Percentiles rank a stretch among this genome's conserved stretches.
These are phyloP conservation scores for Suillia variegata DNA, from an alignment of 2,888 invertebrate species.

Conservation along the genomic window DNA sequence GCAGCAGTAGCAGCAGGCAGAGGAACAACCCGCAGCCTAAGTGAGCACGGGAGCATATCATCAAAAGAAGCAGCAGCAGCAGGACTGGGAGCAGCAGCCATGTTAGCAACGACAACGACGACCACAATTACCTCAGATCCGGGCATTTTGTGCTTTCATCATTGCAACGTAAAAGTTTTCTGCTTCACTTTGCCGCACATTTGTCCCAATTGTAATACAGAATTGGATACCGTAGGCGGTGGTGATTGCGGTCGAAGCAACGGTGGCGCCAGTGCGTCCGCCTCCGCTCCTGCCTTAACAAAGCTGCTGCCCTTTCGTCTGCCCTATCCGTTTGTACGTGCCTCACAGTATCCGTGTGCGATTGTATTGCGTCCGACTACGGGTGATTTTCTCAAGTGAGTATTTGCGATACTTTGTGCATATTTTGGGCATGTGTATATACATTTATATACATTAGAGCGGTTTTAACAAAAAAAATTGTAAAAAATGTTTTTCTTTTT, in stretches of 20 bases:
- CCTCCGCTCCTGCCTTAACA: constrained; percentile 36
- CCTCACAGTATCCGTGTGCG: constrained; percentile 78
- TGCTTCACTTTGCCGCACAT: constrained; percentile 77
- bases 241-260: constrained; percentile 16
- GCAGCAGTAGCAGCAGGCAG: constrained; percentile 13
- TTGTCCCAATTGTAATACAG: constrained; percentile 79
- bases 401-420: too few relatives aligned
- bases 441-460: too few relatives aligned
- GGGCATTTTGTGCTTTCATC: constrained; percentile 88
- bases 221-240: constrained; percentile 61
- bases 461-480: too few relatives aligned
- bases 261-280: constrained; percentile 12
- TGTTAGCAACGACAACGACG: constrained; percentile 44
- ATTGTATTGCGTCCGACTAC: constrained; percentile 86
- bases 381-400: constrained; percentile 87
- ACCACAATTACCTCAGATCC: constrained; percentile 67
- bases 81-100: constrained; percentile 24
- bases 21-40: constrained; percentile 21
- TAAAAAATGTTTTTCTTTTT: too few relatives aligned
- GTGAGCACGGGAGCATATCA: constrained; percentile 20
- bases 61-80: constrained; percentile 5
- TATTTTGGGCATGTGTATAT: too few relatives aligned
- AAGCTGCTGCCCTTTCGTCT: constrained; percentile 80
- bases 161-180: constrained; percentile 83
- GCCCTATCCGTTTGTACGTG: constrained; percentile 86